A percentile compares a stretch with the other conserved stretches of the same genome.
These are phyloP conservation scores for Ceriagrion tenellum DNA, from an alignment of 2,888 invertebrate species.

Conservation along the genomic window DNA sequence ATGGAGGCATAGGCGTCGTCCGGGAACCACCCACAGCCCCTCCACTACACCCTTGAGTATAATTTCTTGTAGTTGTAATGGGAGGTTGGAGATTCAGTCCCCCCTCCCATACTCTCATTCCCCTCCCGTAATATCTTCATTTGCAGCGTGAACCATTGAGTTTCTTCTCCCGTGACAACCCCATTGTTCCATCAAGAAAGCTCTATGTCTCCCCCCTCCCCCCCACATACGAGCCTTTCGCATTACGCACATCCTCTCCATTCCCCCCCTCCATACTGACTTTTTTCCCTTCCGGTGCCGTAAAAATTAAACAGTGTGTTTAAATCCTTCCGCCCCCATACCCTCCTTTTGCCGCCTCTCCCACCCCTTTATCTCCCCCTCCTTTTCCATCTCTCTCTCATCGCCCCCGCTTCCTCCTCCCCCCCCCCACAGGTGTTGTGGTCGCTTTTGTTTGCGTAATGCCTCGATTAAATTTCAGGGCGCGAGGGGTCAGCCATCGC, in stretches of 20 bases:
- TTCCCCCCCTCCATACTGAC: neutral
- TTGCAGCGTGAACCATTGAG: constrained; percentile 13
- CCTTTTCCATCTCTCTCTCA: neutral
- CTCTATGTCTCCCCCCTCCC: neutral
- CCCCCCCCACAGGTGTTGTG: neutral
- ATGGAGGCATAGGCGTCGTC: too few relatives aligned
- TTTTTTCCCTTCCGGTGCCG: constrained; percentile 15
- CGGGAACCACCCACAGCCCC: too few relatives aligned
- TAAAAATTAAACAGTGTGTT: constrained; percentile 28
- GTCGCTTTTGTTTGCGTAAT: neutral
- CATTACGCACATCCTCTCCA: neutral
- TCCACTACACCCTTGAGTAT: neutral
- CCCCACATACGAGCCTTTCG: neutral
- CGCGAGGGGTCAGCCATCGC: too few relatives aligned
- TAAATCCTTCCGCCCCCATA: neutral
- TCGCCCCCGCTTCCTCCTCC: neutral
- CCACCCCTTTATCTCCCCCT: too few relatives aligned
- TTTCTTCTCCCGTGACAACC: constrained; percentile 34
- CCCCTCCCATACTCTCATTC: neutral
- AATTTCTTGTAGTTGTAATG: neutral
- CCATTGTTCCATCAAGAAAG: neutral
- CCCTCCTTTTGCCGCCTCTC: too few relatives aligned
- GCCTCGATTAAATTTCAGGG: too few relatives aligned
- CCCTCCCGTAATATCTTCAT: neutral
- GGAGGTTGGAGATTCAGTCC: neutral